A percentile compares a stretch with the other conserved stretches of the same genome.
Evolutionary conservation across 2,888 invertebrate genomes (phyloP).

Genomic region (Thysanoteuthis rhombus): DNA sequence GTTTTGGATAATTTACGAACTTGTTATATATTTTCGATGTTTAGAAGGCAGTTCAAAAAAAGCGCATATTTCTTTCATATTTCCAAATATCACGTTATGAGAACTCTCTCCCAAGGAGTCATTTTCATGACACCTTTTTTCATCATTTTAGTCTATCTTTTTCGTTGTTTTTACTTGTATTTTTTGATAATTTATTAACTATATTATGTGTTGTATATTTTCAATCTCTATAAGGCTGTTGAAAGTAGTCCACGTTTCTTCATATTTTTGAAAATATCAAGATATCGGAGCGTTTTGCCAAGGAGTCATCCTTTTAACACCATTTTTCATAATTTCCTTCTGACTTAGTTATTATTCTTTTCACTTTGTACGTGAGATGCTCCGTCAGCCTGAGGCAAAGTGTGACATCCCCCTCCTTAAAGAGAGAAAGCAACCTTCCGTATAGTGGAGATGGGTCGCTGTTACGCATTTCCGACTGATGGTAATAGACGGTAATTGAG

Average conservation of each 20-base stretch:
- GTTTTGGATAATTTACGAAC: background rate
- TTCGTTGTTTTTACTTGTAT: background rate
- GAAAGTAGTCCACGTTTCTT: background rate
- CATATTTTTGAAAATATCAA: background rate
- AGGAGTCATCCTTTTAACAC: no score
- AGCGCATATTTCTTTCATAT: background rate
- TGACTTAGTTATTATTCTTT: no score
- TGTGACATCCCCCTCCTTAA: no score
- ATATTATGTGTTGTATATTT: no score
- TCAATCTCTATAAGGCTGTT: background rate
- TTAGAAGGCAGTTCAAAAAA: background rate
- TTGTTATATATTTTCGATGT: background rate
- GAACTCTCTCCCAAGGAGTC: background rate
- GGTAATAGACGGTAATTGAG: no score
- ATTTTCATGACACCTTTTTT: background rate
- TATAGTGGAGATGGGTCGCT: no score
- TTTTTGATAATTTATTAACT: background rate
- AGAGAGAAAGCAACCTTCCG: no score
- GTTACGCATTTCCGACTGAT: no score
- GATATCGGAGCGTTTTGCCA: no score
- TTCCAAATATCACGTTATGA: background rate
- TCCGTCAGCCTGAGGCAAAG: no score
- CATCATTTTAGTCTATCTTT: background rate
- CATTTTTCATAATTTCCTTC: no score
- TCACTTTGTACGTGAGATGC: no score